Evolutionary conservation across 1,140 invertebrate species (phyloP), one percentile per base, ranked within the genome.

Genomic region (Drosophila insularis): DNA sequence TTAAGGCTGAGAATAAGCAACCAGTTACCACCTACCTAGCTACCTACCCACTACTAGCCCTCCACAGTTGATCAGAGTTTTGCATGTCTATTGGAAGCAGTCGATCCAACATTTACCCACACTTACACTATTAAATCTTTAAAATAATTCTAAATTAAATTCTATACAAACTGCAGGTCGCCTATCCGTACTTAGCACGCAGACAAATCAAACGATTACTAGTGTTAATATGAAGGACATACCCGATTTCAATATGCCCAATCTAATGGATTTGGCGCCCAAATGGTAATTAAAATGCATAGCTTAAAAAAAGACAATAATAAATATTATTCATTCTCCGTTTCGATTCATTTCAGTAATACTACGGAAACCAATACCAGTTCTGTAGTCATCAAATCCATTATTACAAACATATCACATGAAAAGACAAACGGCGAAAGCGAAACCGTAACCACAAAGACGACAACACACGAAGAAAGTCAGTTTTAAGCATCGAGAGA

Each of bases 381-480:
- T 66, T 91, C 91, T 13, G 91, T 92, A 5, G 81, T 92, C 7
- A 92, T 92, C 27, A 92, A 92, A 82, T 92, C 91, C 1, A 74
- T 91, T 17, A 92, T 92, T 14, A 92, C 91, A 11, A 92, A 78
- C 63, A 89, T 92, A 75, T 91, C 90, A 58, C 89, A 92, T 35
- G 91, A 89, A 58, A 89, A 90, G 14, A 82, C 80, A 7, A 92
- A 92, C 66, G 91, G 91, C 7, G 91, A 92, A 76, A 72, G 72
- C 27, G 91, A 91, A 78, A 70, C 68, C 19, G 58, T 68, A 17
- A 90, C 78, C 31, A 78, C 91, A 56, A 89, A 80, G 46, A 81
- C 68, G 11, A 87, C 81, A 55, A 77, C 80, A 19, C 90, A 81
- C 23, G 89, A 92, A 61, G 91, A 92, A 63, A 92, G 91, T 46